Evolutionary conservation across 2,113 vertebrate species (phyloP), one percentile per base, ranked within the genome.

Genomic region (Scopus umbretta): DNA sequence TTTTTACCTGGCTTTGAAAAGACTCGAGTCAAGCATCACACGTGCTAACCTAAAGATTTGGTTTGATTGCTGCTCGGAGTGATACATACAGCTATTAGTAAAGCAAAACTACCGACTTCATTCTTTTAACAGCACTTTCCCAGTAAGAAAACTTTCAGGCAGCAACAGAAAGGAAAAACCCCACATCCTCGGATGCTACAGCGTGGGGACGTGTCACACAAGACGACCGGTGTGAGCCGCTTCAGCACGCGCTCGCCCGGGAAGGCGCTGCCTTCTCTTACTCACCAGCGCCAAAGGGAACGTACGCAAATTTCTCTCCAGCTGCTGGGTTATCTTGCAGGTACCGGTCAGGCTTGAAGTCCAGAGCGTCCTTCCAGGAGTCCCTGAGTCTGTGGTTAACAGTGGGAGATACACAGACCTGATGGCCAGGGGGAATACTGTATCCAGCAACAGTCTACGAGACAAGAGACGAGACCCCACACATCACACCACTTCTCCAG

Each of bases 371-470:
- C 2, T 50, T 79, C 99, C 99, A 99, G 42, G 98, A 98, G 94
- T 99, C 99, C 29, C 95, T 97, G 63, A 99, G 99, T 40, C 99
- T 98, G 19, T 99, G 99, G 96, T 99, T 99, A 73, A 99, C 98
- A 8, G 99, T 99, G 23, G 99, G 99, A 66, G 99, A 99, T 12
- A 99, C 99, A 38, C 99, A 99, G 86, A 99, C 99, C 96, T 99
- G 99, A 96, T 99, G 99, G 59, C 99, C 99, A 0, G 98, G 98
- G 15, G 99, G 99, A 96, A 99, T 99, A 94, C 96, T 98, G 91
- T 98, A 99, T 18, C 99, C 99, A 66, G 98, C 98, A 10, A 99
- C 97, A 10, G 94, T 99, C 99, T 99, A 58, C 63, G 65, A 72
- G 53, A 56, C 68, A 90, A 73, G 36, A 78, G 22, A 81, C 19